Percentiles rank a stretch among this genome's conserved stretches.
Evolutionary conservation across 2,797 vertebrate species (phyloP).

Genomic region (Fringilla coelebs): DNA sequence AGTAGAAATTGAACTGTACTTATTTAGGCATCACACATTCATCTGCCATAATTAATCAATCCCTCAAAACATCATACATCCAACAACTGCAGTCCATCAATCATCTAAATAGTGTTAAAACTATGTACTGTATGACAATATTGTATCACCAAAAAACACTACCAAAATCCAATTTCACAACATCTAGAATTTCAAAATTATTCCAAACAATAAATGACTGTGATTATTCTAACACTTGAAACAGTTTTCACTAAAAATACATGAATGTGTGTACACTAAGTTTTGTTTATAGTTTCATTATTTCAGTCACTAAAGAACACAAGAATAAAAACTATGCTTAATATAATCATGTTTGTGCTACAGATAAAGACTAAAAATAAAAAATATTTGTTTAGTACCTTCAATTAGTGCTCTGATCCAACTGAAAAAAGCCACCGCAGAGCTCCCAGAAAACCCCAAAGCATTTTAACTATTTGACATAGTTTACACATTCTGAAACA

Average conservation of each 20-base stretch:
- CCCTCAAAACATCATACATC: neutral
- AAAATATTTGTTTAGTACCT: neutral
- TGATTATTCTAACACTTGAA: neutral
- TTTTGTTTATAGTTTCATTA: neutral
- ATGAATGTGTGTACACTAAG: fast-evolving
- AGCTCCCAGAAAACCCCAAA: neutral
- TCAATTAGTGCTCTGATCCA: neutral
- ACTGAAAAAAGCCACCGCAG: neutral
- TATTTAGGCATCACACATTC: neutral
- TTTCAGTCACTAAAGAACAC: neutral
- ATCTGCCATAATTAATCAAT: neutral
- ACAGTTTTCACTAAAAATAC: neutral
- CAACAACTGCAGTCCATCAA: neutral
- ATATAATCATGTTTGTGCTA: neutral
- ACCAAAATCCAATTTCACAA: neutral
- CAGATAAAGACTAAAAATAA: neutral
- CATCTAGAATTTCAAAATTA: neutral
- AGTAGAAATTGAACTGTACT: neutral
- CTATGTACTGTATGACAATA: neutral
- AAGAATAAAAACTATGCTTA: neutral
- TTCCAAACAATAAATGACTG: neutral
- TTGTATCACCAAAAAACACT: neutral
- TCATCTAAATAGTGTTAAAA: neutral
- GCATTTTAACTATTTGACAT: neutral
- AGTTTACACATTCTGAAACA: neutral